phyloP scores from a whole-genome alignment of 2,113 vertebrate genomes.

The Eleginops maclovinus region DNA sequence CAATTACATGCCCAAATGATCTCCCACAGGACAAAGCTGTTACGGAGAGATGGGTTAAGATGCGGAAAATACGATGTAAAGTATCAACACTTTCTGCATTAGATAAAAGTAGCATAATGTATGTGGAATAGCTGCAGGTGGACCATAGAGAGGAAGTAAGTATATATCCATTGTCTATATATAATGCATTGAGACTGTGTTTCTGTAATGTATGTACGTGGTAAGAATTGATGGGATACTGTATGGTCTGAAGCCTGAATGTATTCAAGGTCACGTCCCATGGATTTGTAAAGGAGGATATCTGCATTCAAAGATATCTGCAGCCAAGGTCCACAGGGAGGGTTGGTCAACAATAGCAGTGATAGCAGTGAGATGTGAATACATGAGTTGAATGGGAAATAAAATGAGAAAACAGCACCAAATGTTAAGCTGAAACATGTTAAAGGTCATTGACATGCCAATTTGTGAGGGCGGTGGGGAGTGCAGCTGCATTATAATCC shows the following conservation, averaged over 20 bases:
- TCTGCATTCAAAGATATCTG: slow-evolving; percentile 55
- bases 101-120: slow-evolving; percentile 23
- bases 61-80: slow-evolving; percentile 47
- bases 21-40: slow-evolving; percentile 24
- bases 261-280: slow-evolving; percentile 60
- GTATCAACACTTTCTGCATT: slow-evolving; percentile 5
- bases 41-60: slow-evolving; percentile 23
- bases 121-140: slow-evolving; percentile 44
- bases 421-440: slow-evolving; percentile 27
- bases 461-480: slow-evolving; percentile 20
- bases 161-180: not conserved
- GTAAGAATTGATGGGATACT: slow-evolving; percentile 11
- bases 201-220: not conserved
- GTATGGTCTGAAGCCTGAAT: slow-evolving; percentile 10
- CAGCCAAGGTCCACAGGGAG: slow-evolving; percentile 27
- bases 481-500: slow-evolving; percentile 11
- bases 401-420: not conserved
- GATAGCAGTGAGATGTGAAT: slow-evolving; percentile 8
- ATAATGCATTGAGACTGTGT: not conserved
- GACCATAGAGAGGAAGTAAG: slow-evolving; percentile 16
- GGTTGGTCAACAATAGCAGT: slow-evolving; percentile 49
- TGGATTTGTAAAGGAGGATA: slow-evolving; percentile 54
- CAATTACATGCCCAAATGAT: slow-evolving; percentile 63
- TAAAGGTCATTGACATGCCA: slow-evolving; percentile 7
- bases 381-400: slow-evolving; percentile 26